Base-by-base conservation (phyloP, 2,797 vertebrate genomes). In the Gallinago solitaria region DNA sequence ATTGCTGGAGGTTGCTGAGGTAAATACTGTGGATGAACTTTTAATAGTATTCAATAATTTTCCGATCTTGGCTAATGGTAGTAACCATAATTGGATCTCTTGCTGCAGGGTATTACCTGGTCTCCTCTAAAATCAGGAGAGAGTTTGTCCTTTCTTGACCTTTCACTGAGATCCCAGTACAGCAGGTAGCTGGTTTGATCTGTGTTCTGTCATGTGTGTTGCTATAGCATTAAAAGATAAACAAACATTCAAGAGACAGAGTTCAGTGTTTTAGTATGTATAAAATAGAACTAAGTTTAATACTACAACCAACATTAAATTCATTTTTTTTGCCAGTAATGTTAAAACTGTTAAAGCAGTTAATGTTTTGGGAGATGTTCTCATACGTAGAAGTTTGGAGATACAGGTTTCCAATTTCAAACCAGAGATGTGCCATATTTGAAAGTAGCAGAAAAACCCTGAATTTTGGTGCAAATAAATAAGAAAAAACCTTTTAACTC, bases 11-110 rank as follows among this genome's bases (percentile, higher is more conserved):
- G 68, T 91, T 83, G 71, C 53, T 48, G 80, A 95, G 74, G 73
- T 84, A 33, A 69, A 68, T 77, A 53, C 27, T 24, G 41, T 68
- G 50, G 35, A 54, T 76, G 45, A 70, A 80, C 89, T 92, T 94
- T 84, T 67, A 57, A 80, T 71, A 83, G 65, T 37, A 56, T 50
- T 87, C 68, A 50, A 10, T 95, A 95, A 82, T 97, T 96, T 96
- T 95, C 73, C 90, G 65, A 83, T 83, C 53, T 60, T 74, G 70
- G 64, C 69, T 96, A 95, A 86, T 73, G 43, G 18, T 64, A 33
- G 59, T 35, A 64, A 78, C 59, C 16, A 9, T 84, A 83, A 92
- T 81, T 77, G 41, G 28, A 39, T 63, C 24, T 89, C 76, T 87
- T 81, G 73, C 73, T 93, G 47, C 59, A 89, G 65, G 56, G 27